Evolutionary conservation across 2,888 invertebrate species (phyloP), one percentile per base, ranked within the genome.

Genomic region (Idaea aversata): DNA sequence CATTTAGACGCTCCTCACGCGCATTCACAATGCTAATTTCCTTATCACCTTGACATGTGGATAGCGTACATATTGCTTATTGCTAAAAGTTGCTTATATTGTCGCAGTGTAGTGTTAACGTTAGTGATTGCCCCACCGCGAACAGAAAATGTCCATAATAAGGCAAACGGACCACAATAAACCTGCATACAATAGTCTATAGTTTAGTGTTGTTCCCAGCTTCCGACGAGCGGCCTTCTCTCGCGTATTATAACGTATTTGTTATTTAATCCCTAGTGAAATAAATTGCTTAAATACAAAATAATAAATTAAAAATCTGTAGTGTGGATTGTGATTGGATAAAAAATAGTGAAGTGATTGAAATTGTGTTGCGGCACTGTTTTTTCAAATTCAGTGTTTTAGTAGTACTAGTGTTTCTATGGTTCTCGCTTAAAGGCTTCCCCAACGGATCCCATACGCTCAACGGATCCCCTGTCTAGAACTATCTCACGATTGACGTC

Each of bases 121-220:
- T 76, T 74, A 73, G 79, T 78, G 82, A 87, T 88, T 86, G 87
- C 87, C 82, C 85, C 87, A 87, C 88, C 86, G 89, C 86, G 88
- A 90, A 88, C 90, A 87, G 88, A 87, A 90, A 90, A 88, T 87
- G 87, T 82, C 85, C 87, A 90, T 90, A 88, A 90, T 88, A 87
- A 85, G 82, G 83, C 87, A 85, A 87, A 86, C 85, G 84, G 86
- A 86, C 83, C 82, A 91, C 88, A 89, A 90, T 91, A 83, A 88
- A 88, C 92, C 92, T 87, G 90, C 93, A 84, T 94, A 94, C 87
- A 94, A 94, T 90, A 88, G 93, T 80, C 86, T 86, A 83, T 85
- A 87, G 91, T 88, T 85, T 87, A 86, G 86, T 89, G 88, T 83
- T 82, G 86, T 85, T 87, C 88, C 79, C 91, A 90, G 91, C 88